Conservation (phyloP, 2,888 invertebrate genomes). For the Megaustenia siamemsis region DNA sequence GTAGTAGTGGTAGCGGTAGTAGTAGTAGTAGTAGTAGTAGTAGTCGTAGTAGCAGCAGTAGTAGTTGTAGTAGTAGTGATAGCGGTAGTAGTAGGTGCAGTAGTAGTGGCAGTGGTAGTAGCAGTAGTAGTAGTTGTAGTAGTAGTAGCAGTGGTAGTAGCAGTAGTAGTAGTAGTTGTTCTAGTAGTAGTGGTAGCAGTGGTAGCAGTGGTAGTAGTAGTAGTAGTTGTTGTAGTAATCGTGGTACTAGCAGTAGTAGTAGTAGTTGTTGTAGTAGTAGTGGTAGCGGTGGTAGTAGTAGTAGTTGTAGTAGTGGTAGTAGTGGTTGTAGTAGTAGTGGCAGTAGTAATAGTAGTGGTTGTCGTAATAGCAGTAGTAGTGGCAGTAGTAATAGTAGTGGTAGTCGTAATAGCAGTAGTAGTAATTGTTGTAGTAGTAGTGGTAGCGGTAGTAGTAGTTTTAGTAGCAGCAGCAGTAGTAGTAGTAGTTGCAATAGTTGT, state of each 20-base stretch:
- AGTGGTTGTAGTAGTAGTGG: constrained; percentile 15
- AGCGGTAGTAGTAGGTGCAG: too few species aligned
- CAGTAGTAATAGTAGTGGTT: constrained; percentile 19
- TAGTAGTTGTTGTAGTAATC: not conserved
- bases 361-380: constrained; percentile 7
- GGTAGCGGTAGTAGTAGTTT: not conserved
- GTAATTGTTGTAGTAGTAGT: constrained; percentile 5
- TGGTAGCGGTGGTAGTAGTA: not conserved
- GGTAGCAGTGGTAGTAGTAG: not conserved
- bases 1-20: not conserved
- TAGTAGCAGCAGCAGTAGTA: not conserved
- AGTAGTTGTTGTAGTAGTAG: not conserved
- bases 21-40: not conserved
- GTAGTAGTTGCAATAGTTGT: not conserved
- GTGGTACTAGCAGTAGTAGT: not conserved
- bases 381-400: constrained; percentile 10
- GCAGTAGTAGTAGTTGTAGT: not conserved
- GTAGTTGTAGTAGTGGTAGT: not conserved
- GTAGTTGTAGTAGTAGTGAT: not conserved
- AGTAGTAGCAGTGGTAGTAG: not conserved
- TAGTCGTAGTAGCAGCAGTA: too few species aligned
- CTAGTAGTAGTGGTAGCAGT: not conserved
- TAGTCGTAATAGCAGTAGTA: not conserved
- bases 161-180: not conserved
- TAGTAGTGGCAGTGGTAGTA: too few species aligned